A percentile compares a stretch with the other conserved stretches of the same genome.
Evolutionary conservation across 2,888 invertebrate species (phyloP).

Genomic region (Phalera bucephala): DNA sequence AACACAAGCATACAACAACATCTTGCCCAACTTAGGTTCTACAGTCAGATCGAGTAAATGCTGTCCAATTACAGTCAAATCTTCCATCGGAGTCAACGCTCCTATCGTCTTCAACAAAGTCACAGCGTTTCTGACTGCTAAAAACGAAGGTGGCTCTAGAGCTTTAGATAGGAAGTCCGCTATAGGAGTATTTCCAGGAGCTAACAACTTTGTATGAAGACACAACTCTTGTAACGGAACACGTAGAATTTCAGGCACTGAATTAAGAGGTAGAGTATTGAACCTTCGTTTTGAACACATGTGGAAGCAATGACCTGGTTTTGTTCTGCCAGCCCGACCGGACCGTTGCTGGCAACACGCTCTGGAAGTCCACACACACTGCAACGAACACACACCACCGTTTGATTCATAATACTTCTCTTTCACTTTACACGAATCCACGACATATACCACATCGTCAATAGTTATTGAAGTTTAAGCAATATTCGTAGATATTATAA

Average conservation of each 20-base stretch:
- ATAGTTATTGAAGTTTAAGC: constrained; percentile 98
- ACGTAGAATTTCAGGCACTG: constrained; percentile 93
- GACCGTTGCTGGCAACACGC: constrained; percentile 94
- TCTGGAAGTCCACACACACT: constrained; percentile 93
- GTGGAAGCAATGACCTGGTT: constrained; percentile 92
- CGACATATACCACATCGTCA: constrained; percentile 96
- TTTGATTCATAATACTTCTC: constrained; percentile 92
- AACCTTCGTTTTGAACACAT: constrained; percentile 88
- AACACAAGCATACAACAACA: constrained; percentile 94
- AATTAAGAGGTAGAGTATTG: constrained; percentile 86
- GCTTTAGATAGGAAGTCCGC: constrained; percentile 92
- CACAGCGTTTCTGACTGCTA: constrained; percentile 89
- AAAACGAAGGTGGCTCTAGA: constrained; percentile 92
- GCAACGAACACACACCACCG: constrained; percentile 89
- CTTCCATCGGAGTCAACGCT: constrained; percentile 92
- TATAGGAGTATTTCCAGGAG: constrained; percentile 89
- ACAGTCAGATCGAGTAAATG: constrained; percentile 96
- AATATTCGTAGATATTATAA: constrained; percentile 97
- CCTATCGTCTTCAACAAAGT: constrained; percentile 89
- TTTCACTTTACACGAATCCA: constrained; percentile 96
- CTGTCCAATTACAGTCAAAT: constrained; percentile 93
- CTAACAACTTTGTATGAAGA: constrained; percentile 92
- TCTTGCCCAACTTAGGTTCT: constrained; percentile 95
- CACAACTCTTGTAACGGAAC: constrained; percentile 96
- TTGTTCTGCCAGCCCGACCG: constrained; percentile 94